Conservation (phyloP, 2,113 vertebrate species). For the Orientallactaga bullata region DNA sequence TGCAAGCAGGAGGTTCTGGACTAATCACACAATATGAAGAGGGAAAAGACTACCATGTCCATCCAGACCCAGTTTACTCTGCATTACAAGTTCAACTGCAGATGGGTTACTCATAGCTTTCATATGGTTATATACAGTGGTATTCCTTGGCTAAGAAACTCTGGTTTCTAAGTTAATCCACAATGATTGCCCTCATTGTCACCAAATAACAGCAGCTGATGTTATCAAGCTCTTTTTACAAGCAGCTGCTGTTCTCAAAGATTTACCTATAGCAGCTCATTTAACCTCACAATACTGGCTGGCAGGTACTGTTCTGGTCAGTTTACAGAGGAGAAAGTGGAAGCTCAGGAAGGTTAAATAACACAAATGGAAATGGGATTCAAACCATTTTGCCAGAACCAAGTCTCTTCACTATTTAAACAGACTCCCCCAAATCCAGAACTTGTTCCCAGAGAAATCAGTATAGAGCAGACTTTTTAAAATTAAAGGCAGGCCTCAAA, state of each 20-base stretch:
- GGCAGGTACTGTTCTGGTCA: background rate
- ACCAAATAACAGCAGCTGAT: slow-evolving; percentile 55
- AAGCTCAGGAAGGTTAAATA: background rate
- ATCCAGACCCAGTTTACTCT: background rate
- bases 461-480: background rate
- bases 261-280: slow-evolving; percentile 20
- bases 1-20: background rate
- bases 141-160: slow-evolving; percentile 39
- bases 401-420: background rate
- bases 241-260: slow-evolving; percentile 6
- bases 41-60: background rate
- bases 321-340: background rate
- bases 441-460: slow-evolving; percentile 40
- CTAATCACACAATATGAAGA: background rate
- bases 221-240: background rate
- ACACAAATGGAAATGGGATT: slow-evolving; percentile 21
- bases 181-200: slow-evolving; percentile 29
- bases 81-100: background rate
- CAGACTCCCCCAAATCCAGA: background rate
- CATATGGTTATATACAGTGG: background rate
- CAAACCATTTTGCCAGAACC: background rate
- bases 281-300: background rate
- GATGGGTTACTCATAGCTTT: background rate
- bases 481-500: background rate
- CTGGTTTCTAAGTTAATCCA: slow-evolving; percentile 46